Base-by-base conservation (phyloP, 2,797 vertebrate species). In the Gymnopithys bicolor region DNA sequence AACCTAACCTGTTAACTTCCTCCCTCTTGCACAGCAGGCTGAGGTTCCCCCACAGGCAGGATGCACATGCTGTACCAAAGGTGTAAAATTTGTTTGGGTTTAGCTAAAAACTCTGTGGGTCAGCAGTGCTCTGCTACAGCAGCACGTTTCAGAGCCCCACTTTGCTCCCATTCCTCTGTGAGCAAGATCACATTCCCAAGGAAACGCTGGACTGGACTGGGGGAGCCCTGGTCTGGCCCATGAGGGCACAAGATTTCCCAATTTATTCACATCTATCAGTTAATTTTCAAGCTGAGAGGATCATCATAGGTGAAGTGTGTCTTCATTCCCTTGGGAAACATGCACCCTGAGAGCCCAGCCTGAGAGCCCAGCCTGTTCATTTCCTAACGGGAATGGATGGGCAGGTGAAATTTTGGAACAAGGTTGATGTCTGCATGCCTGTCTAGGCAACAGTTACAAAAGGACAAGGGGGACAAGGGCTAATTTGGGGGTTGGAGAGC, bases 381-480 rank as follows among this genome's bases (percentile, higher is more conserved):
- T 64, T 55, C 63, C 45, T 68, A 39, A 19, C n/a, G 35, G 52
- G 30, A 77, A 88, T 32, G 46, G 9, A 35, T 15, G 41, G 83
- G 53, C 60, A 75, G 53, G 33, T 48, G 49, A 43, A 58, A 30
- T 49, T 70, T 76, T 71, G 67, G 79, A 73, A 81, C 15, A 39
- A 27, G 5, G 71, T 0, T 80, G 82, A 55, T 5, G 8, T 11
- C 86, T 51, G 24, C 64, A 48, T 21, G 59, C 39, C 32, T 11
- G 21, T 39, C 33, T 52, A 66, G 25, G 30, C 58, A 77, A 58
- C 28, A 69, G 45, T 41, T 25, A 58, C 5, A 17, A 63, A 63
- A 69, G 28, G 46, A 52, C 24, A n/a, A n/a, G n/a, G n/a, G n/a
- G n/a, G n/a, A n/a, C n/a, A 90, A 91, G 87, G 74, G 64, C 45